Evolutionary conservation across 2,797 vertebrate species (phyloP), one percentile per base, ranked within the genome.

Genomic region (Xenops minutus): DNA sequence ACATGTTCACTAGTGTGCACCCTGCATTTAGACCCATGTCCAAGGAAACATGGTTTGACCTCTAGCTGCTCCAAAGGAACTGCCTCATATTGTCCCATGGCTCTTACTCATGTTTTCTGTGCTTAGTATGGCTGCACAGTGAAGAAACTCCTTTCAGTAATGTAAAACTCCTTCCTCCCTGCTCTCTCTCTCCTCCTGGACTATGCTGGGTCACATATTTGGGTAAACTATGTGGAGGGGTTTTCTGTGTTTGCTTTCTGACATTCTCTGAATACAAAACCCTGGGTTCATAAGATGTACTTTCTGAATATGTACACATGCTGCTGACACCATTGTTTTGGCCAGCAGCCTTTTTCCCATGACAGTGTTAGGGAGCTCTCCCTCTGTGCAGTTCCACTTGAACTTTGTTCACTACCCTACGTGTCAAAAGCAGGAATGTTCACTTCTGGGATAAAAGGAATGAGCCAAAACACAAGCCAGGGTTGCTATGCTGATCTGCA

Each of bases 291-390:
- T 43, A 49, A 75, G 69, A 73, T 26, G 6, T 67, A 7, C 48
- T 63, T 89, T 76, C 59, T 79, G 73, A 84, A 67, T 69, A 78
- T 17, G 61, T 46, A 56, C 36, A n/a, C 0, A 1, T 58, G 79
- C 76, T 77, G 79, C 83, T 85, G 85, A 86, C 64, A 92, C 52
- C 26, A 61, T 8, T 82, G 49, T 86, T 93, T 93, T 92, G 92
- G 78, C 73, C 72, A 81, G 52, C 56, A 76, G 85, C 83, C 43
- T 52, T 94, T 92, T 95, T 86, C 64, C 81, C 63, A 80, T 69
- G 72, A 54, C 82, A 88, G 12, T 0, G 0, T 46, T 66, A 34
- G 41, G 63, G 73, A 89, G 5, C 56, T 56, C 44, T 75, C 73
- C 27, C 19, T 93, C 52, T 63, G n/a, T 55, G 54, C 3, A 4